phyloP scores from a whole-genome alignment of 2,888 invertebrate species.

The Microctonus brassicae region DNA sequence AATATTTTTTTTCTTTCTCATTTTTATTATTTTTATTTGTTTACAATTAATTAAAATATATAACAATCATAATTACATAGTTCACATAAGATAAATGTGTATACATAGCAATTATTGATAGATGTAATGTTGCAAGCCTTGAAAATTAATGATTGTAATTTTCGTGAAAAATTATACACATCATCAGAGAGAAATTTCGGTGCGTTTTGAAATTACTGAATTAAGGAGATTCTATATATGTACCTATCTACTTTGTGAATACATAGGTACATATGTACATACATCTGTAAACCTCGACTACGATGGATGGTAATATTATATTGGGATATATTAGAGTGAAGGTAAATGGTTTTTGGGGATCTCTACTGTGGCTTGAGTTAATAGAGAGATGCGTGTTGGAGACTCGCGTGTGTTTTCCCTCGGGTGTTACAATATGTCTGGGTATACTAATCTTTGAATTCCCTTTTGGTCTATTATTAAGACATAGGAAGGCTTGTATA shows the following conservation, averaged over 20 bases:
- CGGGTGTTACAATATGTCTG: background rate
- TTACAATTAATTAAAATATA: background rate
- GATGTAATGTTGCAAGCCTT: background rate
- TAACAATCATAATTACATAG: too few species aligned
- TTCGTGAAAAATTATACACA: background rate
- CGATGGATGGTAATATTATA: background rate
- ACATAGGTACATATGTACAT: background rate
- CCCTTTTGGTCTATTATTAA: conserved; percentile 24
- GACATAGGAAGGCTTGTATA: background rate
- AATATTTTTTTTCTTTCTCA: background rate
- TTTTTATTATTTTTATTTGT: background rate
- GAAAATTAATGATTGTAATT: conserved; percentile 10
- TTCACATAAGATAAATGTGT: background rate
- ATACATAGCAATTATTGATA: background rate
- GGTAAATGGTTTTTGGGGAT: conserved; percentile 32
- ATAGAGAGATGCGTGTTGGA: conserved; percentile 22
- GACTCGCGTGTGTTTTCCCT: conserved; percentile 20
- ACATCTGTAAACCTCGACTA: too few species aligned
- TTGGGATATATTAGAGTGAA: conserved; percentile 12
- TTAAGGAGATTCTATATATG: conserved; percentile 27
- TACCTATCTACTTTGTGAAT: background rate
- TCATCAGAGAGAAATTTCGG: background rate
- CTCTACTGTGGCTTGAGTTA: conserved; percentile 20
- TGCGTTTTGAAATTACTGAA: conserved; percentile 19
- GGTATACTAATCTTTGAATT: background rate